Base-by-base conservation (phyloP, 2,888 invertebrate species). In the Protonemura montana region DNA sequence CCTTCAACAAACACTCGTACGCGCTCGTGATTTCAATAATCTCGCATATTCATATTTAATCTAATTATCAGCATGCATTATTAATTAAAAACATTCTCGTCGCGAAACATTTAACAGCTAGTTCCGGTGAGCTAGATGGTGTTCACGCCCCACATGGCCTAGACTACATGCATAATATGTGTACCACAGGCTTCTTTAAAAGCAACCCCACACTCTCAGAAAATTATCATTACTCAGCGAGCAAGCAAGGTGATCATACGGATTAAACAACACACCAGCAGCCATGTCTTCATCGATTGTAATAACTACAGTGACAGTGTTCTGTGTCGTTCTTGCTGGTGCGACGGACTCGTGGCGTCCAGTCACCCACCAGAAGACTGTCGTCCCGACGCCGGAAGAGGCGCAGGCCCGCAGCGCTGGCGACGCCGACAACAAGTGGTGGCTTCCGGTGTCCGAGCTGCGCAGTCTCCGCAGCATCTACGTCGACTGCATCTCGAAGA, bases 401-500 rank as follows among this genome's bases (percentile, higher is more conserved):
- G 16, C 76, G 26, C 28, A 13, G 27, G 80, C 80, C 27, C 80
- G 25, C 76, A 76, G 82, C 25, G 42, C 21, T 26, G 35, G 35
- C 81, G 81, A 29, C n/a, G 76, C 42, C 27, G 84, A 25, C n/a
- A 27, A n/a, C 28, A 30, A 59, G 5, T 83, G 83, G 83, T 83
- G 83, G 83, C 28, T 83, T 16, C 83, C 83, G 16, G 83, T 83
- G 26, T 2, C 84, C 1, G 26, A 59, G 29, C 76, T 84, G 27
- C 59, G 84, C n/a, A 90, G 93, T 94, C 89, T 94, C 94, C 59
- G 84, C 16, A 76, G 76, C 29, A 27, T 84, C 76, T 84, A 84
- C 89, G 94, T 94, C 88, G 94, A 94, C 89, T 94, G 94, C 90
- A 59, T 59, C 91, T 93, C 93, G 88, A 92, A 93, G 89, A 94